Percentiles rank a stretch among this genome's conserved stretches.
Conservation (phyloP, 2,888 invertebrate species). For the Choristoneura rosaceana region DNA sequence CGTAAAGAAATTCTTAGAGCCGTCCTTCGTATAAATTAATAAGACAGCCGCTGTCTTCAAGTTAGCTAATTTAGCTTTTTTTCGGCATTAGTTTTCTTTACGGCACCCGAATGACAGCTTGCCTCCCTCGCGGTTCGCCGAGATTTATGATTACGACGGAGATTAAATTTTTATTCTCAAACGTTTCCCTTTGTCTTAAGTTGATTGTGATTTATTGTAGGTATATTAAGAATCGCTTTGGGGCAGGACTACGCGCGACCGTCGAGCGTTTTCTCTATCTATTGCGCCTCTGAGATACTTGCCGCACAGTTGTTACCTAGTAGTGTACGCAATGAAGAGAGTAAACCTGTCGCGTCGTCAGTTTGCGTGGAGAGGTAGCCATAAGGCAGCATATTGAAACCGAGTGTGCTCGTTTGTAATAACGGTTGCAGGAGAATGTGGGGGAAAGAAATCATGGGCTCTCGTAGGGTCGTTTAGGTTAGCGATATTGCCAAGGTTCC, state of each 20-base stretch:
- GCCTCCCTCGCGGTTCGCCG: slow-evolving; percentile 3
- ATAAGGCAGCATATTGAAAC: slow-evolving; percentile 19
- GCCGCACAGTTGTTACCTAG: too few species aligned
- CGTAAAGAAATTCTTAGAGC: background rate
- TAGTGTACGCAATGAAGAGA: too few species aligned
- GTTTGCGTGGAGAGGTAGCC: background rate
- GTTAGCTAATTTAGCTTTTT: slow-evolving; percentile 54
- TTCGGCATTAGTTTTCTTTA: slow-evolving; percentile 39
- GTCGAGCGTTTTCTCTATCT: too few species aligned
- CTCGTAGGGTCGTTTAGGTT: background rate
- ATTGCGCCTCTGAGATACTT: too few species aligned
- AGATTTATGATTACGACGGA: slow-evolving; percentile 28
- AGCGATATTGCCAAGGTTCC: background rate
- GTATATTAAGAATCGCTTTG: slow-evolving; percentile 35
- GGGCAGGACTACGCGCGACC: background rate
- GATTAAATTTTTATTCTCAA: slow-evolving; percentile 28
- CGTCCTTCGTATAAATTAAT: slow-evolving; percentile 53
- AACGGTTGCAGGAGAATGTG: slow-evolving; percentile 4
- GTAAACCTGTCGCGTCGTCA: too few species aligned
- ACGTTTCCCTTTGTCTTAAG: slow-evolving; percentile 21
- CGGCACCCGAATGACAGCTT: slow-evolving; percentile 23
- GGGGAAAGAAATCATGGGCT: background rate
- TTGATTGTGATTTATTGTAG: slow-evolving; percentile 29
- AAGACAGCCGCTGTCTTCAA: slow-evolving; percentile 54
- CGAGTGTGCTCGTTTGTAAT: slow-evolving; percentile 15